Conservation (phyloP, 1,140 invertebrate genomes). For the Orchestia grillus region DNA sequence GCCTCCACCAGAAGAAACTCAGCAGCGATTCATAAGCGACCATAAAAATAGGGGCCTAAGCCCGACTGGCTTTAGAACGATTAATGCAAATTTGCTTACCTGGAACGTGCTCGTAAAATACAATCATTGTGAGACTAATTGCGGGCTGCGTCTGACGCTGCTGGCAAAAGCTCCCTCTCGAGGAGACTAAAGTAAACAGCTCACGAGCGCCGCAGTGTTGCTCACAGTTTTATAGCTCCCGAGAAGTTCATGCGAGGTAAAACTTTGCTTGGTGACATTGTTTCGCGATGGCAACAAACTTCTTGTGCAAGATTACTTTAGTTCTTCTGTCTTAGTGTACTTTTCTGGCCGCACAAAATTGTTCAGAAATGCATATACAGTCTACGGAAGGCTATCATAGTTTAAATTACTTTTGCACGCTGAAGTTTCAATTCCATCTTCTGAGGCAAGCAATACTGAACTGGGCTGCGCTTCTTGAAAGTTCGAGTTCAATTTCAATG, state of each 20-base stretch:
- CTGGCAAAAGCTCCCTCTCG: background rate
- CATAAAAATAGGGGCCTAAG: constrained; percentile 4
- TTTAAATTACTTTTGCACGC: background rate
- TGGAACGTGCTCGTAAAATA: constrained; percentile 43
- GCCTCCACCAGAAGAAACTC: background rate
- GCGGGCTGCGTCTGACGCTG: background rate
- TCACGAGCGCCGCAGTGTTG: background rate
- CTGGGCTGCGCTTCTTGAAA: too few relatives aligned
- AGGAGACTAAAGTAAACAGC: constrained; percentile 11
- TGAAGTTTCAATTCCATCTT: background rate
- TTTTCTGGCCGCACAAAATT: background rate
- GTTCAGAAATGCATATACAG: background rate
- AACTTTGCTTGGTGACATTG: background rate
- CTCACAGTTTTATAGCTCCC: background rate
- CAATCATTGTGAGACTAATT: constrained; percentile 51
- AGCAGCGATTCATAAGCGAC: constrained; percentile 35
- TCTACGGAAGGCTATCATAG: background rate
- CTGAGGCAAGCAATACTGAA: background rate
- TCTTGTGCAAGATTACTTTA: background rate
- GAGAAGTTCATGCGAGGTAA: background rate
- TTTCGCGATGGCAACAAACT: background rate
- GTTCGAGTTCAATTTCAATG: too few relatives aligned
- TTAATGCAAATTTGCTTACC: constrained; percentile 53
- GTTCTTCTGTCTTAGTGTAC: background rate
- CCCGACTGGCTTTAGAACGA: constrained; percentile 28